Evolutionary conservation across 2,797 vertebrate genomes (phyloP).

Genomic region (Falco concolor): DNA sequence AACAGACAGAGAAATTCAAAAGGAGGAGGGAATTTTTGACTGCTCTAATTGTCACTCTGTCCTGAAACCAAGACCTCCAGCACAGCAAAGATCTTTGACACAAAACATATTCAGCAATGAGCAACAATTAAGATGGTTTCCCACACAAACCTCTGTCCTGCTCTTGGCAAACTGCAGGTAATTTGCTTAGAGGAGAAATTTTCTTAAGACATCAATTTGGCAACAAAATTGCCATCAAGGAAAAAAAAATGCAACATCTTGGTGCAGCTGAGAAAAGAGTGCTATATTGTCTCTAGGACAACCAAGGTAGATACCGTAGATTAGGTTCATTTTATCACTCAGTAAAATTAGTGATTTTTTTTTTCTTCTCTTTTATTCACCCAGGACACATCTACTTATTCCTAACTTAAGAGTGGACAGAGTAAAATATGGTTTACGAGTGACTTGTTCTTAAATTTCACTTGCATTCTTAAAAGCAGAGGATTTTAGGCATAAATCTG

Average conservation of each 20-base stretch:
- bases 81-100: background rate
- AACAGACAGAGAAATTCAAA: background rate
- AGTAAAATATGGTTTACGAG: background rate
- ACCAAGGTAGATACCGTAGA: background rate
- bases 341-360: background rate
- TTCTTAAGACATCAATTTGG: background rate
- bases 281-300: background rate
- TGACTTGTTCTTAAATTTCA: background rate
- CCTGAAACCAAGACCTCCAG: background rate
- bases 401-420: background rate
- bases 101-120: background rate
- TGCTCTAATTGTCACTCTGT: background rate
- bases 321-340: background rate
- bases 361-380: background rate
- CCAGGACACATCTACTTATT: background rate
- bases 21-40: background rate
- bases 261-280: background rate
- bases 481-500: background rate
- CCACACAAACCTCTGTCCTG: background rate
- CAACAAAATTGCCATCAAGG: background rate
- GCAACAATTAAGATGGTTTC: background rate
- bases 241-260: background rate
- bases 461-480: background rate
- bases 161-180: background rate
- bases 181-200: background rate